Evolutionary conservation across 2,888 invertebrate genomes (phyloP).

Genomic region (Eilema griseolum): DNA sequence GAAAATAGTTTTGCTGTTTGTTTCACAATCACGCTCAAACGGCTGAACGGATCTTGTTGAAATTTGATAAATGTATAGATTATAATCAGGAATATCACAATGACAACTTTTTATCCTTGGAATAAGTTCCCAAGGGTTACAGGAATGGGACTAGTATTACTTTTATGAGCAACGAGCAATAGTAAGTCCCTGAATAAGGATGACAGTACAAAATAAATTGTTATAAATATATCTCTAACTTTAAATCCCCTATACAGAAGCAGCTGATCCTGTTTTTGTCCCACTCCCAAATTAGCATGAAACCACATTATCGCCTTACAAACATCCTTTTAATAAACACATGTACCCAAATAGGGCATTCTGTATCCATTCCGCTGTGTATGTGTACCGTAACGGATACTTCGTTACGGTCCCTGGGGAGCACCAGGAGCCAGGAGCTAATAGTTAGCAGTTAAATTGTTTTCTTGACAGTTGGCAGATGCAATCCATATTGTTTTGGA

Average conservation of each 20-base stretch:
- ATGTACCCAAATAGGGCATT: conserved; percentile 17
- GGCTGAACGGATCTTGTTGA: not conserved
- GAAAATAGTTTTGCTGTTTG: no score
- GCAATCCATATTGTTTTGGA: conserved; percentile 65
- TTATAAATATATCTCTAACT: not conserved
- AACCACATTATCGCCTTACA: conserved; percentile 28
- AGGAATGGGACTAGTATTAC: not conserved
- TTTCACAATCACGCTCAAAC: not conserved
- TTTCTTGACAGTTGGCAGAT: conserved; percentile 68
- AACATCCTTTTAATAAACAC: conserved; percentile 25
- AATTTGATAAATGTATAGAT: not conserved
- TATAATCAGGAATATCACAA: not conserved
- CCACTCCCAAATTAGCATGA: conserved; percentile 35
- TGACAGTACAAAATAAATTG: not conserved
- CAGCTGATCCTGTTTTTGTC: conserved; percentile 24
- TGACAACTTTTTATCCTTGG: not conserved
- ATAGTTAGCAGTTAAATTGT: conserved; percentile 59
- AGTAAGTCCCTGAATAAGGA: no score
- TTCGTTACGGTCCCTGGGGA: conserved; percentile 35
- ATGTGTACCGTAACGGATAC: conserved; percentile 27
- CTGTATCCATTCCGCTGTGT: conserved; percentile 44
- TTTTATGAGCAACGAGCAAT: no score
- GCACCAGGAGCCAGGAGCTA: conserved; percentile 23
- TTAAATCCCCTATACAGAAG: not conserved
- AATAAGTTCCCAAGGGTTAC: not conserved